Evolutionary conservation across 2,113 vertebrate genomes (phyloP).

Genomic region (Uropsilus gracilis): DNA sequence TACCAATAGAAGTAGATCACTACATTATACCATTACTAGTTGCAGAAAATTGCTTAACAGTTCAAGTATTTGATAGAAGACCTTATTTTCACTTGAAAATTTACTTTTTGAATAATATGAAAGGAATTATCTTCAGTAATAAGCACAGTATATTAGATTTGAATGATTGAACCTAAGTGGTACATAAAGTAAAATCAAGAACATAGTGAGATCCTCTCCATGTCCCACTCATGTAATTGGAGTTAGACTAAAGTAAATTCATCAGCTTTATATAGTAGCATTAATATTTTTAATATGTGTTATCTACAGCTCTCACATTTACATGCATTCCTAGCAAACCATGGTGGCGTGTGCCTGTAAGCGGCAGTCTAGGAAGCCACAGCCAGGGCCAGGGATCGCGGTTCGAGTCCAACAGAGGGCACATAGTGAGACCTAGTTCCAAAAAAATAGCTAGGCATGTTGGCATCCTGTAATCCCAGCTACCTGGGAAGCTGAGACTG

Average conservation of each 20-base stretch:
- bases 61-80: background rate
- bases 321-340: background rate
- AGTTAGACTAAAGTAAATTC: background rate
- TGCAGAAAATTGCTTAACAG: background rate
- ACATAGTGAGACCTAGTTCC: no score
- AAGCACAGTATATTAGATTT: background rate
- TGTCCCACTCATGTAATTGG: background rate
- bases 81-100: background rate
- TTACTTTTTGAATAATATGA: background rate
- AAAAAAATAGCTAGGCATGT: no score
- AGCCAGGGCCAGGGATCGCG: no score
- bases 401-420: no score
- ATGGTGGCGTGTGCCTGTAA: no score
- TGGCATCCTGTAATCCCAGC: no score
- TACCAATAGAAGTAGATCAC: background rate
- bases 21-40: background rate
- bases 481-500: no score
- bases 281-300: background rate
- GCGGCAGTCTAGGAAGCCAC: no score
- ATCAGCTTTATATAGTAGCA: background rate
- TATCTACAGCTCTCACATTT: background rate
- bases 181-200: conserved; percentile 26
- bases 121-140: background rate
- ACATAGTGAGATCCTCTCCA: background rate
- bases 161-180: background rate